These are phyloP conservation scores for Notamacropus eugenii DNA, from an alignment of 2,797 vertebrate species.

Conservation along the genomic window DNA sequence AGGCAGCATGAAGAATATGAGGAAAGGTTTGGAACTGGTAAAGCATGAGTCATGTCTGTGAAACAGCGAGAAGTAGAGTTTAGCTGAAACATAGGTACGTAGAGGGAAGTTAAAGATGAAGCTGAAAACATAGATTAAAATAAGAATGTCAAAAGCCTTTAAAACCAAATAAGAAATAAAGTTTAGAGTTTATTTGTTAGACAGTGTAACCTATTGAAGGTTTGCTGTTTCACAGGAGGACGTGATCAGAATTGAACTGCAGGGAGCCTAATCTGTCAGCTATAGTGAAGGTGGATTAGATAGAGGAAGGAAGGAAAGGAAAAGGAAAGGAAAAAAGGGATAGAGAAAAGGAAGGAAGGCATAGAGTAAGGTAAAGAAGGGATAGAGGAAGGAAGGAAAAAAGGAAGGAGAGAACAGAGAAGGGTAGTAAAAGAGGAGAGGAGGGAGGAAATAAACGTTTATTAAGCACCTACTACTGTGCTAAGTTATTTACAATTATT, in stretches of 20 bases:
- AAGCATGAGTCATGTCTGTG: not conserved
- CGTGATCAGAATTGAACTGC: not conserved
- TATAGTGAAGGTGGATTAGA: not conserved
- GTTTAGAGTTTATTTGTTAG: not conserved
- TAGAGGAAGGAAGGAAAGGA: not conserved
- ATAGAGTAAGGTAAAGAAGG: no score
- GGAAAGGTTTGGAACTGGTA: not conserved
- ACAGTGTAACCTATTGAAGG: not conserved
- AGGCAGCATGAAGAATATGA: not conserved
- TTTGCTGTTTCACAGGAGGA: not conserved
- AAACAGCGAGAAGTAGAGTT: not conserved
- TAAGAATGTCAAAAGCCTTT: not conserved
- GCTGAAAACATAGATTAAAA: not conserved
- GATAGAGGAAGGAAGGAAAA: no score
- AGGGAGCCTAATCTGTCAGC: not conserved
- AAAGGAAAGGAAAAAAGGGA: no score
- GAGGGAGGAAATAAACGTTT: not conserved
- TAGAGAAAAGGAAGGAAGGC: no score
- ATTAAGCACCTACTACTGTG: not conserved
- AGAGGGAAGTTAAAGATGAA: not conserved
- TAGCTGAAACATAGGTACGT: not conserved
- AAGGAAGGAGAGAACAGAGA: not conserved
- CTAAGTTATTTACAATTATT: not conserved
- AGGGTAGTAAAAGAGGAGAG: no score
- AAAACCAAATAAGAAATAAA: not conserved